Evolutionary conservation across 2,888 invertebrate species (phyloP).

Genomic region (Plusia festucae): DNA sequence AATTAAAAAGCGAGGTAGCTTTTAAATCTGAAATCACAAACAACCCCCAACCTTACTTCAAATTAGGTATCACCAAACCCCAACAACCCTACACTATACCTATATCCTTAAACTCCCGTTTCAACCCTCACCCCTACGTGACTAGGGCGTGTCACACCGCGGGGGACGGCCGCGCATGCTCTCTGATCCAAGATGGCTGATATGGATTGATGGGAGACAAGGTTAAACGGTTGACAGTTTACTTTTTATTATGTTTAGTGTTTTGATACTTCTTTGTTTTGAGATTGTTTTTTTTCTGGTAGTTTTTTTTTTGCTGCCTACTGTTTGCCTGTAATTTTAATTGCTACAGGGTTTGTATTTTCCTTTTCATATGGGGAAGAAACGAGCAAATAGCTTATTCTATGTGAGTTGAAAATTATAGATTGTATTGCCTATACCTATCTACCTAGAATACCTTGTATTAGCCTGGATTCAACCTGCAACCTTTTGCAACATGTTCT

Average conservation of each 20-base stretch:
- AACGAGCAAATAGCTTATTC: too few relatives aligned
- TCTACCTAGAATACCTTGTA: too few relatives aligned
- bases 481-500: too few relatives aligned
- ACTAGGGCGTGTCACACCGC: conserved; percentile 76
- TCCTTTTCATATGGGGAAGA: too few relatives aligned
- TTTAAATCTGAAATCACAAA: background rate
- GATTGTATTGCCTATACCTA: too few relatives aligned
- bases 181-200: conserved; percentile 81
- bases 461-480: too few relatives aligned
- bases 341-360: too few relatives aligned
- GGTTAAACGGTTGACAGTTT: conserved; percentile 42
- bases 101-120: conserved; percentile 63
- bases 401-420: too few relatives aligned
- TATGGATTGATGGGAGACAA: conserved; percentile 64
- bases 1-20: background rate
- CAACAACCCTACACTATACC: conserved; percentile 24
- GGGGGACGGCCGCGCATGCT: conserved; percentile 82
- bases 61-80: conserved; percentile 34
- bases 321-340: too few relatives aligned
- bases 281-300: background rate
- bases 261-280: conserved; percentile 11
- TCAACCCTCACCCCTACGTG: conserved; percentile 56
- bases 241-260: conserved; percentile 15
- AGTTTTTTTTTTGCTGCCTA: too few relatives aligned
- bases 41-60: background rate